Base-by-base conservation (phyloP, 2,113 vertebrate species). In the Theristicus caerulescens region DNA sequence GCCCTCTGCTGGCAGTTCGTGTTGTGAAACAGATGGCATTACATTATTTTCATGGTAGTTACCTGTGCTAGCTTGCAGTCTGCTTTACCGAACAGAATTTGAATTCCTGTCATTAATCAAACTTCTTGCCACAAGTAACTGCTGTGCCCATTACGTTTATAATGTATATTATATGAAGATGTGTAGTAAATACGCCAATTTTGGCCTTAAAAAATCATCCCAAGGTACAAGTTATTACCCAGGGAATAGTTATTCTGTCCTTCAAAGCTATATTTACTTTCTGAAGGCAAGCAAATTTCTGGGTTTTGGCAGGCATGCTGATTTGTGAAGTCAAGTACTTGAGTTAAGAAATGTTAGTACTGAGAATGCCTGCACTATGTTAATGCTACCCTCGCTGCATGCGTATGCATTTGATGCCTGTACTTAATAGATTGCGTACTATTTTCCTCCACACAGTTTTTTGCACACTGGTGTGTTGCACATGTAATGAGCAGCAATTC, bases 41-140 rank as follows among this genome's bases (percentile, higher is more conserved):
- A 0, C 0, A 0, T 38, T n/a, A 0, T 16, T 61, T 40, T 47
- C 19, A 1, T 47, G 27, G 9, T 12, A 4, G 24, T 12, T 66
- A 6, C 32, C 31, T 29, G 32, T 18, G 42, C 73, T 32, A 5
- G 21, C n/a, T 42, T 67, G 65, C 65, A 34, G 9, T 36, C 47
- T 67, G 67, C 59, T 83, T 25, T 77, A 32, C 40, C 29, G 22
- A 66, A 51, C 1, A 25, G 69, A n/a, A 17, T 66, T 71, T 22
- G 24, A 34, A 34, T 86, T 83, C 59, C 21, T 71, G 14, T 55
- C 66, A 4, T 38, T 71, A 57, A n/a, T 61, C 34, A 65, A 13
- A 70, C 40, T 74, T 80, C 44, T 64, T 7, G 1, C 16, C 16
- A 31, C 55, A 32, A n/a, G 34, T 55, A 57, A 49, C 57, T 71